Evolutionary conservation across 2,113 vertebrate species (phyloP).

Genomic region (Atherinomorus stipes): DNA sequence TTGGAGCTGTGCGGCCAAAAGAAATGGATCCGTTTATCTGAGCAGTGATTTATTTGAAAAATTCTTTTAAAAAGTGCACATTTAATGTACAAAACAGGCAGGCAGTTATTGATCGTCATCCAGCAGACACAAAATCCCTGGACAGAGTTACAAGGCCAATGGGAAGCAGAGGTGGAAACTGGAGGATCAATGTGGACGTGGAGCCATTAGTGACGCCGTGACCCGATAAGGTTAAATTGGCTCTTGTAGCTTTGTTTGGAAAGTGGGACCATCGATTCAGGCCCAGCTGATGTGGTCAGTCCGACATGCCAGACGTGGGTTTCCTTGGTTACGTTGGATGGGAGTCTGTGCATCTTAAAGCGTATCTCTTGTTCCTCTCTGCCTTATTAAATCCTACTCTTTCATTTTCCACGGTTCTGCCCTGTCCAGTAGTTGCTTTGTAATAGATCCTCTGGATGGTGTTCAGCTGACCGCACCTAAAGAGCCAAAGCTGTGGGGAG

Average conservation of each 20-base stretch:
- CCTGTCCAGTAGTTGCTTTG: conserved; percentile 39
- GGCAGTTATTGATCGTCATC: conserved; percentile 43
- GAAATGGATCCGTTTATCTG: conserved; percentile 16
- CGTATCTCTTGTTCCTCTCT: background rate
- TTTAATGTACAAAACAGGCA: conserved; percentile 43
- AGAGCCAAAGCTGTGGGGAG: conserved; percentile 46
- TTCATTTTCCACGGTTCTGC: conserved; percentile 51
- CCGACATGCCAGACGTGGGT: conserved; percentile 19
- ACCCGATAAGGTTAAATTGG: conserved; percentile 26
- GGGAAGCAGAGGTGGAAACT: conserved; percentile 40
- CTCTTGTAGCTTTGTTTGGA: conserved; percentile 33
- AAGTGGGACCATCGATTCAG: conserved; percentile 30
- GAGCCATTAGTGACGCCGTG: conserved; percentile 56
- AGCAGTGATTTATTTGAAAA: conserved; percentile 30
- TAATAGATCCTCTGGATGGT: conserved; percentile 20
- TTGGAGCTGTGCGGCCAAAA: conserved; percentile 5
- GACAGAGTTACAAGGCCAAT: conserved; percentile 9
- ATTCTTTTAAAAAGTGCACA: conserved; percentile 5
- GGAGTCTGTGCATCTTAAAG: background rate
- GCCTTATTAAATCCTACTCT: conserved; percentile 34
- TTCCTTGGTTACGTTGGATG: conserved; percentile 14
- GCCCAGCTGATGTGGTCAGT: conserved; percentile 16
- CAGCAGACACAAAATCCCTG: conserved; percentile 37
- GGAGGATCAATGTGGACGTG: conserved; percentile 63
- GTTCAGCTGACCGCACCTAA: conserved; percentile 23